Conservation (phyloP, 2,113 vertebrate genomes). For the Thryonomys swinderianus region DNA sequence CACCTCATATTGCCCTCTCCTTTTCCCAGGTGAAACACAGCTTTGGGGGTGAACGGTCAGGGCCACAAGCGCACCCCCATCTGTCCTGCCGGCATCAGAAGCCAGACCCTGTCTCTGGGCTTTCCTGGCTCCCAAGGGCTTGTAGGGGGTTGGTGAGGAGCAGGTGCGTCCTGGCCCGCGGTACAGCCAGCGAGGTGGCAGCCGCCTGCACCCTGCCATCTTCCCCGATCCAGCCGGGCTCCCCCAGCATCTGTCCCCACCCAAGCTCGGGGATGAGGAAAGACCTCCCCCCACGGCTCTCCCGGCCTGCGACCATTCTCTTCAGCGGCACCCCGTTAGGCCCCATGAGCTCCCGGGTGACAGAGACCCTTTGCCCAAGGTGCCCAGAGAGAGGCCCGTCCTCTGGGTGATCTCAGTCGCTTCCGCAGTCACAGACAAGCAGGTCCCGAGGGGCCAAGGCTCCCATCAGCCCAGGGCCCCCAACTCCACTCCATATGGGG, state of each 20-base stretch:
- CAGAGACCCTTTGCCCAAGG: background rate
- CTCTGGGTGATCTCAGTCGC: background rate
- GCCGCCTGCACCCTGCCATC: too few species aligned
- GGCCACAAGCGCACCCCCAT: background rate
- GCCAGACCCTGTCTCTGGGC: background rate
- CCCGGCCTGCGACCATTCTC: background rate
- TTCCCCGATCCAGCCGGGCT: background rate
- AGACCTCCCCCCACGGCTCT: background rate
- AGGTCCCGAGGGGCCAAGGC: constrained; percentile 2
- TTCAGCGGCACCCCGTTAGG: background rate
- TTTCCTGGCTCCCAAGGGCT: background rate
- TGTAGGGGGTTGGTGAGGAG: background rate
- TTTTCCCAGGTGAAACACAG: background rate
- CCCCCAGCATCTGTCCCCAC: background rate
- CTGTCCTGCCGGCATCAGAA: background rate
- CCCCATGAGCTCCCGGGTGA: background rate
- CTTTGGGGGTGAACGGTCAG: background rate
- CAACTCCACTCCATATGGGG: constrained; percentile 27
- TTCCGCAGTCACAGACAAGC: constrained; percentile 19
- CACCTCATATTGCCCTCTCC: background rate
- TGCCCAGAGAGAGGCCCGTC: background rate
- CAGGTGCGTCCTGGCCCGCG: constrained; percentile 17
- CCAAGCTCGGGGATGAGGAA: background rate
- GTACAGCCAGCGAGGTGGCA: background rate
- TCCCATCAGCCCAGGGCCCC: constrained; percentile 29